Base-by-base conservation (phyloP, 2,797 vertebrate species). In the Limnodromus scolopaceus region DNA sequence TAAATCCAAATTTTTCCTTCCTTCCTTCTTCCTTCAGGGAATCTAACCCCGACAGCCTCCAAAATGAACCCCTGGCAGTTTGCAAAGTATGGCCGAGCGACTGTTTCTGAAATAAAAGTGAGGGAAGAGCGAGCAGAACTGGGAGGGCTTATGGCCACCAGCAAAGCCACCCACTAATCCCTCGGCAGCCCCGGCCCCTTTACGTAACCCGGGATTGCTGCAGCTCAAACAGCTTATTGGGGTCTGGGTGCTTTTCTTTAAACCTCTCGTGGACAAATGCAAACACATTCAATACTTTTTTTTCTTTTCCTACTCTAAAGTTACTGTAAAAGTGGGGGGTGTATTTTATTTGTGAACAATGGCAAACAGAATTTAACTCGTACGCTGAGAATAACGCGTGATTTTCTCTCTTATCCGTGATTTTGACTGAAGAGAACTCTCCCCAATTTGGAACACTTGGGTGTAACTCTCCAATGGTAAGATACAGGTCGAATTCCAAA, bases 121-220 rank as follows among this genome's bases (percentile, higher is more conserved):
- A 94, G 87, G 11, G 9, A 72, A 72, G 80, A 66, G 72, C 1
- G 3, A 77, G 87, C 89, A 95, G 87, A 84, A 95, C 63, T 58
- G 23, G 80, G 69, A 81, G 87, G 63, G 89, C 15, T 92, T 92
- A 93, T 69, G 65, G 11, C 54, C 89, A 77, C 84, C 81, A 63
- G 13, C 92, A 95, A 96, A 76, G 89, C 85, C 93, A 28, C 69
- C 2, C 1, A 28, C 76, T 95, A 96, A 96, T 96, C 95, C 76
- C 94, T 24, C 14, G 0, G 74, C 87, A 93, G 24, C 81, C 91
- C 87, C 32, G 2, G 89, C 78, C 90, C 85, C 92, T 93, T 95
- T 90, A 94, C 41, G 85, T 94, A 95, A 91, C 79, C 69, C 5
- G 85, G 95, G 95, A 96, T 93, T 95, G 95, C 84, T 72, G 88